phyloP scores from a whole-genome alignment of 2,797 vertebrate species.

The Loriculus beryllinus region DNA sequence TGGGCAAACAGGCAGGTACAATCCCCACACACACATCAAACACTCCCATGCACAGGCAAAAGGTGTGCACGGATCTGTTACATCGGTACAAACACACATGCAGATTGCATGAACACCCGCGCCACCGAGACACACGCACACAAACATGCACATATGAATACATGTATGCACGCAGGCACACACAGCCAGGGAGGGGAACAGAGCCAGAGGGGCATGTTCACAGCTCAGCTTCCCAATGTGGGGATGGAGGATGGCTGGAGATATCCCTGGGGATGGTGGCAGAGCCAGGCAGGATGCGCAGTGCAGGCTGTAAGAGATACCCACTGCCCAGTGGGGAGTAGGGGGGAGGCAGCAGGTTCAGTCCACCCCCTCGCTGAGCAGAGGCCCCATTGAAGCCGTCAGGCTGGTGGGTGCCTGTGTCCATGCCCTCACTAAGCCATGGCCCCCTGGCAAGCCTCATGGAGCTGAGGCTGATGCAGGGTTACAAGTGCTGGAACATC shows the following conservation, averaged over 20 bases:
- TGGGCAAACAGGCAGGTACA: no score
- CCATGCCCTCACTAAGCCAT: background rate
- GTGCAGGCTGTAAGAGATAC: background rate
- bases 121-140: accelerated
- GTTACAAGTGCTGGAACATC: accelerated
- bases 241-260: background rate
- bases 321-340: background rate
- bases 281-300: background rate
- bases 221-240: background rate
- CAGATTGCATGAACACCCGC: accelerated
- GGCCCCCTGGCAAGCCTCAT: background rate
- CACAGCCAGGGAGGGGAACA: background rate
- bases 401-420: background rate
- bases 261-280: background rate
- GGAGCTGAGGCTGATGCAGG: accelerated
- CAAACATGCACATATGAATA: accelerated
- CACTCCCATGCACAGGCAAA: background rate
- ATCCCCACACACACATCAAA: background rate
- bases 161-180: background rate
- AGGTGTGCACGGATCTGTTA: accelerated
- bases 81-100: background rate
- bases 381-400: background rate
- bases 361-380: accelerated
- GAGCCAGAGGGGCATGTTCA: background rate
- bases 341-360: background rate